Percentiles rank a stretch among this genome's conserved stretches.
Conservation (phyloP, 2,797 vertebrate species). For the Botia kubotai region DNA sequence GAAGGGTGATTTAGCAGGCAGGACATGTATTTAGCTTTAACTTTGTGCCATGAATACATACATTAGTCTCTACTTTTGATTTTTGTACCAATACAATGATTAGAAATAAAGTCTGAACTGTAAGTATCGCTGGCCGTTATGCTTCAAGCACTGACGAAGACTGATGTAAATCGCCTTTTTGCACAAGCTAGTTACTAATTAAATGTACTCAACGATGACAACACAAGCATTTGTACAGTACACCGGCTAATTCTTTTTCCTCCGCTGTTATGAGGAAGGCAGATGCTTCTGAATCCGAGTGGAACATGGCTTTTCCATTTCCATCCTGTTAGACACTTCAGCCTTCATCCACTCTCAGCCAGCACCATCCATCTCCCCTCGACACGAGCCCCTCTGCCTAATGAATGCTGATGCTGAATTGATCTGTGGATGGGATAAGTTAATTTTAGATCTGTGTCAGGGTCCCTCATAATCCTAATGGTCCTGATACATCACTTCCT, state of each 20-base stretch:
- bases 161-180: background rate
- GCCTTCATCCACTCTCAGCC: conserved; percentile 12
- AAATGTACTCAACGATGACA: background rate
- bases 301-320: conserved; percentile 42
- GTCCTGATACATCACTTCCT: conserved; percentile 46
- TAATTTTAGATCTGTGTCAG: conserved; percentile 60
- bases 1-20: background rate
- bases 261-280: conserved; percentile 1
- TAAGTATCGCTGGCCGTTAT: background rate
- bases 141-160: background rate
- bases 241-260: background rate
- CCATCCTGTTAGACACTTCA: conserved; percentile 43
- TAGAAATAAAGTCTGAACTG: no score
- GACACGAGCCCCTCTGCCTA: conserved; percentile 46
- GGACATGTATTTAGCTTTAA: background rate
- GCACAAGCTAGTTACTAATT: background rate
- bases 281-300: conserved; percentile 13
- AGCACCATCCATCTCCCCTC: conserved; percentile 38
- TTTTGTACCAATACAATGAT: background rate
- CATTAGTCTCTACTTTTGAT: background rate
- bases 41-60: background rate
- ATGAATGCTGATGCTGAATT: conserved; percentile 59
- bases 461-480: conserved; percentile 51
- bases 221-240: background rate
- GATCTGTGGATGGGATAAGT: conserved; percentile 61